These are phyloP conservation scores for Axea sp. DNA, from an alignment of 2,888 invertebrate species.

Conservation along the genomic window DNA sequence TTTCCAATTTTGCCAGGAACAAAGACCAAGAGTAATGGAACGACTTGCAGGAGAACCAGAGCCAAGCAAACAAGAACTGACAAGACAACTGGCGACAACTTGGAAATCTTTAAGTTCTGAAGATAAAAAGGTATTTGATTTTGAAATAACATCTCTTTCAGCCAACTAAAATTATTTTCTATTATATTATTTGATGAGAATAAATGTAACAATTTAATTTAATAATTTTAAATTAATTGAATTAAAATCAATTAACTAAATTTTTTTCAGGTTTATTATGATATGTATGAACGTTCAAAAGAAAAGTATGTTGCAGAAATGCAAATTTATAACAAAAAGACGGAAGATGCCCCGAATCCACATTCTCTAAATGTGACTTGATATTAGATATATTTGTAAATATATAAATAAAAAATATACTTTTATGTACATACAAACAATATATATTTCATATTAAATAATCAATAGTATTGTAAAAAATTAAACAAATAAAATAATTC, in stretches of 20 bases:
- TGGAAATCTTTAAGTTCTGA: conserved; percentile 86
- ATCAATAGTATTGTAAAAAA: background rate
- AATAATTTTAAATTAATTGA: too few relatives aligned
- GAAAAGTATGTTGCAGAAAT: conserved; percentile 89
- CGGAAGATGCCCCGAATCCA: conserved; percentile 74
- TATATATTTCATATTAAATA: conserved; percentile 18
- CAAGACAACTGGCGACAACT: conserved; percentile 86
- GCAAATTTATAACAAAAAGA: conserved; percentile 80
- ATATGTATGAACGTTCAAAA: conserved; percentile 86
- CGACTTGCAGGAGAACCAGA: conserved; percentile 84
- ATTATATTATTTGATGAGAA: background rate
- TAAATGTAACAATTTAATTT: background rate
- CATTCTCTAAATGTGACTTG: conserved; percentile 81
- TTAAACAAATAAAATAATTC: too few relatives aligned
- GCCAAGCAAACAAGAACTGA: conserved; percentile 87
- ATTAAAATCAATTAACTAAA: background rate
- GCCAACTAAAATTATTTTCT: conserved; percentile 14
- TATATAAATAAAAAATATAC: conserved; percentile 67
- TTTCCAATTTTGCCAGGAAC: conserved; percentile 90
- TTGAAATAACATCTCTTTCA: too few relatives aligned
- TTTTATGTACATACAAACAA: conserved; percentile 48
- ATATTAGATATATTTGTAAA: conserved; percentile 72
- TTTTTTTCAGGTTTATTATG: conserved; percentile 85
- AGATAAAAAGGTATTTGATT: conserved; percentile 85
- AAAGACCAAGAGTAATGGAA: conserved; percentile 86